phyloP scores from a whole-genome alignment of 1,140 invertebrate species.

The Saccostrea glomerata region DNA sequence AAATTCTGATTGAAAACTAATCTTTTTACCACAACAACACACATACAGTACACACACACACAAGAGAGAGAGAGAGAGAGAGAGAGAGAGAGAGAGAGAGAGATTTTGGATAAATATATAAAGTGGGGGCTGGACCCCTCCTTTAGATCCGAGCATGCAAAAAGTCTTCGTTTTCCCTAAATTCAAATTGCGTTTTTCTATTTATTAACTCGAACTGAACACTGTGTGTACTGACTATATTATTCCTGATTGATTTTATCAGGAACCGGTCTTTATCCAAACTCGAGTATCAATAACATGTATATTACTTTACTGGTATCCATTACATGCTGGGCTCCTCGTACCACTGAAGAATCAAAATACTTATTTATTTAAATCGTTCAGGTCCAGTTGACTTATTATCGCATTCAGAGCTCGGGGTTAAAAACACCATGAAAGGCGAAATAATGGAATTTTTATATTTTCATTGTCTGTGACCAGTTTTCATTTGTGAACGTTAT shows the following conservation, averaged over 20 bases:
- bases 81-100: no score
- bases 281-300: neutral
- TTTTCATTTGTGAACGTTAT: neutral
- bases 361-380: conserved; percentile 5
- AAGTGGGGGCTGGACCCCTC: no score
- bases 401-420: conserved; percentile 2
- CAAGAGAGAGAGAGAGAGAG: no score
- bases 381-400: neutral
- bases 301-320: neutral
- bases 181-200: conserved; percentile 1
- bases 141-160: no score
- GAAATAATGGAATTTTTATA: conserved; percentile 9
- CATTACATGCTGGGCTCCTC: neutral
- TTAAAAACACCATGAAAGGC: conserved; percentile 1
- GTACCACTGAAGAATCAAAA: neutral
- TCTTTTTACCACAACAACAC: no score
- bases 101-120: no score
- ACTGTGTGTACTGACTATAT: neutral
- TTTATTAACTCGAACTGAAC: neutral
- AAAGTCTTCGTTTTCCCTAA: neutral
- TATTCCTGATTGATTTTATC: conserved; percentile 13
- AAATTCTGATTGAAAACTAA: no score
- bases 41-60: no score
- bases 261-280: neutral
- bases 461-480: conserved; percentile 12